A percentile compares a stretch with the other conserved stretches of the same genome.
phyloP scores from a whole-genome alignment of 2,888 invertebrate species.

The Augochlorella aurata region DNA sequence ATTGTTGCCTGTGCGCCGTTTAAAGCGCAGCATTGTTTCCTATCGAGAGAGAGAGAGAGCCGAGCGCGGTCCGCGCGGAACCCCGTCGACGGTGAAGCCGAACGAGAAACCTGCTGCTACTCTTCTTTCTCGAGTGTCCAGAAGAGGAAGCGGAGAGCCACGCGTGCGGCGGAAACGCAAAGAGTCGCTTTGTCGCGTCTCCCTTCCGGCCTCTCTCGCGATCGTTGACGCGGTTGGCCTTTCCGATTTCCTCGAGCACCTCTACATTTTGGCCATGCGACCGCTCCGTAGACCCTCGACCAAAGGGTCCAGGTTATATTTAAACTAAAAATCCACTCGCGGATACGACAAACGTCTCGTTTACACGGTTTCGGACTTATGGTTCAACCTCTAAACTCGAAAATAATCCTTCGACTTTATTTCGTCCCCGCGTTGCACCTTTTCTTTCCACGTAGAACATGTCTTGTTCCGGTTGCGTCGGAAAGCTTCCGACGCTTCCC shows the following conservation, averaged over 20 bases:
- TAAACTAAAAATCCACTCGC: not conserved
- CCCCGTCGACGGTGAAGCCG: conserved; percentile 23
- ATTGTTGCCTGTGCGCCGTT: conserved; percentile 50
- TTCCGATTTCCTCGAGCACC: conserved; percentile 45
- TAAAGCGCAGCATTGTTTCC: conserved; percentile 67
- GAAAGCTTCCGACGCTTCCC: no score
- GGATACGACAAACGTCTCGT: not conserved
- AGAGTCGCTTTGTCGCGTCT: conserved; percentile 31
- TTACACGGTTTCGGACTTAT: no score
- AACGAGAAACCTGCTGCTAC: conserved; percentile 17
- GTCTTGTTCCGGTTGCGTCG: no score
- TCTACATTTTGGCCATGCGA: conserved; percentile 30
- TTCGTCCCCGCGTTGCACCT: no score
- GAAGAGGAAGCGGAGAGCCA: conserved; percentile 49
- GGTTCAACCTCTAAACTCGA: not conserved
- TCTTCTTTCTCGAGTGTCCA: conserved; percentile 46
- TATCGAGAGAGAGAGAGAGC: not conserved
- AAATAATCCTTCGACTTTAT: no score
- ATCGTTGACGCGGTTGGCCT: conserved; percentile 45
- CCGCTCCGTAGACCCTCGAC: not conserved
- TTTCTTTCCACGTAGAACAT: no score
- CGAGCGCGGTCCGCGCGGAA: conserved; percentile 21
- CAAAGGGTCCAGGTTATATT: not conserved
- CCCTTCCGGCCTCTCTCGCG: conserved; percentile 12
- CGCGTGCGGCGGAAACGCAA: conserved; percentile 52